Percentiles rank a stretch among this genome's conserved stretches.
phyloP scores from a whole-genome alignment of 2,797 vertebrate species.

The Lithobates pipiens region DNA sequence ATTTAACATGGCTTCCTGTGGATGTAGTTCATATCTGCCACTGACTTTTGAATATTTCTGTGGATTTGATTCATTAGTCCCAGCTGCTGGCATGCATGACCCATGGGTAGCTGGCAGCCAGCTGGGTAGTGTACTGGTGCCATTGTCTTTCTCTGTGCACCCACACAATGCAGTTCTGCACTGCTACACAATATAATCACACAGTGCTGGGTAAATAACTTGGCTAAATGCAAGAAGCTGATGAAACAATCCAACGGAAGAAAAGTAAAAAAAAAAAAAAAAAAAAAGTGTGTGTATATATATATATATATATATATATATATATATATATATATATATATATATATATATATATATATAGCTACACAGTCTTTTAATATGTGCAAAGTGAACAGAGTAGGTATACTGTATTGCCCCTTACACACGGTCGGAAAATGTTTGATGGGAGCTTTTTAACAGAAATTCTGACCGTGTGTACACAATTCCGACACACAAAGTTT shows the following conservation, averaged over 20 bases:
- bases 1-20: no score
- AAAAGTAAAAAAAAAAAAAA: no score
- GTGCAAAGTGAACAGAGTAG: no score
- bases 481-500: no score
- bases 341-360: neutral
- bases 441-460: no score
- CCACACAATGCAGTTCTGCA: conserved; percentile 17
- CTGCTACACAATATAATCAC: conserved; percentile 26
- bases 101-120: neutral
- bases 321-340: neutral
- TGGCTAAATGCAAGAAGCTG: neutral
- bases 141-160: neutral
- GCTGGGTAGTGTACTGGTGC: conserved; percentile 13
- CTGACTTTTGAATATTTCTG: no score
- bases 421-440: no score
- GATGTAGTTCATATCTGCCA: no score
- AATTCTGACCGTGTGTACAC: no score
- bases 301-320: neutral
- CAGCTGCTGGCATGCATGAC: neutral
- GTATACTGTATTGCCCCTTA: no score
- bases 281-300: no score
- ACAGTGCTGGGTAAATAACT: conserved; percentile 11
- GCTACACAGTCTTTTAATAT: neutral
- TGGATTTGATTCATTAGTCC: neutral
- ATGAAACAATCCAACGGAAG: neutral